Evolutionary conservation across 2,113 vertebrate genomes (phyloP), one percentile per base, ranked within the genome.

Genomic region (Ornithorhynchus anatinus): DNA sequence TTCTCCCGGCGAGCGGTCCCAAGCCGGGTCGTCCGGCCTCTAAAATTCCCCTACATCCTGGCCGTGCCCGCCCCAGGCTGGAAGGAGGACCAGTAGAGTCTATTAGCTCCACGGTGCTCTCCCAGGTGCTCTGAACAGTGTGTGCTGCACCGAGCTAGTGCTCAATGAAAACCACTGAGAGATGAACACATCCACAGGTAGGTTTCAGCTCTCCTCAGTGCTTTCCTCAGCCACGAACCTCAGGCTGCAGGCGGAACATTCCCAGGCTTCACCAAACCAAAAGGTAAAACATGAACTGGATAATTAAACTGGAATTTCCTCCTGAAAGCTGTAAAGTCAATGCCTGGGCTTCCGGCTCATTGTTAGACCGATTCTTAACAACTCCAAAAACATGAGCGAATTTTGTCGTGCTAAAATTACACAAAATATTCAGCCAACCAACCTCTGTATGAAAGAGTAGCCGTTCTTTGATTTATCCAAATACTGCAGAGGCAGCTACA

Each of bases 401-500:
- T 15, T 64, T 42, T 50, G 31, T 57, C 45, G 32, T 22, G n/a
- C 50, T 64, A 63, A 27, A 42, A 48, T 40, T 56, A n/a, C 42
- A 22, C 27, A 53, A 65, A 36, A 61, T 35, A 29, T 82, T 80
- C 59, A 71, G 39, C 31, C 51, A 36, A 60, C 53, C 10, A 5
- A 32, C 39, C 53, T 75, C 44, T 42, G 22, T 62, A 45, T 66
- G n/a, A 64, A 58, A 52, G 47, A 58, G 60, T 61, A 73, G 78
- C 58, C 17, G 20, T 29, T 69, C 31, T 68, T 72, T 54, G 48
- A 69, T 50, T 79, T 10, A 19, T 37, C 69, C 10, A 71, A 67
- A 76, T 54, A 59, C 53, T 59, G 70, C 56, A 87, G 80, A 85
- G 89, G 77, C 0, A 0, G 80, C 82, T 81, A 84, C 89, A 89